Evolutionary conservation across 2,888 invertebrate species (phyloP).

Genomic region (Herminia tarsipennalis): DNA sequence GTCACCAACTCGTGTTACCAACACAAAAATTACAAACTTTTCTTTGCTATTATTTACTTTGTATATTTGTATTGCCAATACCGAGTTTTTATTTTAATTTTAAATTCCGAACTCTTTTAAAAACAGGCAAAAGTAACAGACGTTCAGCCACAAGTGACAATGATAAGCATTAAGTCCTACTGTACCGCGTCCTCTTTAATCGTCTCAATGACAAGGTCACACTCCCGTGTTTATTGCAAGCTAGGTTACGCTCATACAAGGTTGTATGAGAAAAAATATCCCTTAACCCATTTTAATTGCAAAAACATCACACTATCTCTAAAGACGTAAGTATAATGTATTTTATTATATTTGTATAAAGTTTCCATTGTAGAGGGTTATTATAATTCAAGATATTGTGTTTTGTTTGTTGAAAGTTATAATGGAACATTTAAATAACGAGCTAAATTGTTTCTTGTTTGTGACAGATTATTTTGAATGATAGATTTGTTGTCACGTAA

Average conservation of each 20-base stretch:
- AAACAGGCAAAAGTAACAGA: conserved; percentile 20
- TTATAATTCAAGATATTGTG: too few relatives aligned
- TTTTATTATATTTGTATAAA: neutral
- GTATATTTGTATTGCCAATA: too few relatives aligned
- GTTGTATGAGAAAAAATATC: conserved; percentile 36
- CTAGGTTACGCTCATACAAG: conserved; percentile 31
- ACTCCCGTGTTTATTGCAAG: conserved; percentile 43
- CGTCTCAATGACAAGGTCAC: conserved; percentile 66
- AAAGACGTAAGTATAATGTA: too few relatives aligned
- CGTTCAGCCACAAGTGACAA: conserved; percentile 26
- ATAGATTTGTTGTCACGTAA: too few relatives aligned
- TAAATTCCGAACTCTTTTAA: neutral
- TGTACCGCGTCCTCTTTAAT: conserved; percentile 58
- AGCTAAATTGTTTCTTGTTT: too few relatives aligned
- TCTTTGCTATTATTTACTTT: too few relatives aligned
- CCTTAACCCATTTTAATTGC: conserved; percentile 24
- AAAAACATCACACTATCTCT: conserved; percentile 7
- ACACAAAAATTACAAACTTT: too few relatives aligned
- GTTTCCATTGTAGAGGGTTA: neutral
- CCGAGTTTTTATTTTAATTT: neutral
- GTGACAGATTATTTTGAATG: too few relatives aligned
- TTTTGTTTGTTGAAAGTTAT: too few relatives aligned
- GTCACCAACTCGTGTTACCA: too few relatives aligned
- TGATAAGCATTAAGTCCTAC: conserved; percentile 52
- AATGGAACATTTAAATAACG: too few relatives aligned